Evolutionary conservation across 2,888 invertebrate genomes (phyloP), one percentile per base, ranked within the genome.

Genomic region (Fragum whitleyi): DNA sequence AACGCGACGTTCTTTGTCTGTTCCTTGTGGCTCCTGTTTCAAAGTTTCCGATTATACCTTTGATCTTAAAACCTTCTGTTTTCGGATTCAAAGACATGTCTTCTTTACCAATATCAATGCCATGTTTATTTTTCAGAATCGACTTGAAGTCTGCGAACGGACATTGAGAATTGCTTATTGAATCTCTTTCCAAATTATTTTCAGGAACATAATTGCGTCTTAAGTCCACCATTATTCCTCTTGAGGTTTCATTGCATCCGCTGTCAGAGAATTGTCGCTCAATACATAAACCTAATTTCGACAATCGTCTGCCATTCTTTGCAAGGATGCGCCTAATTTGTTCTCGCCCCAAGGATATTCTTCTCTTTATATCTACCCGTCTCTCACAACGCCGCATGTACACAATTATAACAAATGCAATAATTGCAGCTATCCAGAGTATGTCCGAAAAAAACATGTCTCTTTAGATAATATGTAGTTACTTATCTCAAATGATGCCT

Each of bases 241-340:
- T 14, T 19, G 61, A 5, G 19, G n/a, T 32, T 26, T 23, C 32
- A 19, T 16, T 61, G 9, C 3, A 19, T 6, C 29, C 16, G 32
- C 19, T 14, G 2, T 42, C 21, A 21, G 65, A 42, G 36, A 65
- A 65, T 14, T 42, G 21, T 11, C 32, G 71, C 23, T 65, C 71
- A 32, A 62, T 42, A 9, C 42, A 65, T 28, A n/a, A 32, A 16
- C 53, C 72, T n/a, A 65, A 57, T 5, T 67, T n/a, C 11, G 77
- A 77, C 9, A 77, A 28, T 23, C 77, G 70, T 28, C 77, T 36
- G 2, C 72, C 55, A 57, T 71, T 77, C 11, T 72, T 55, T 6
- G 55, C 77, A 16, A 72, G 53, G 16, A 72, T 32, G 2, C 70
- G 28, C 11, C 23, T 26, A 6, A 67, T 21, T 19, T 55, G 53